Percentiles rank a stretch among this genome's conserved stretches.
These are phyloP conservation scores for Drosophila kepulauana DNA, from an alignment of 1,140 invertebrate genomes.

Conservation along the genomic window DNA sequence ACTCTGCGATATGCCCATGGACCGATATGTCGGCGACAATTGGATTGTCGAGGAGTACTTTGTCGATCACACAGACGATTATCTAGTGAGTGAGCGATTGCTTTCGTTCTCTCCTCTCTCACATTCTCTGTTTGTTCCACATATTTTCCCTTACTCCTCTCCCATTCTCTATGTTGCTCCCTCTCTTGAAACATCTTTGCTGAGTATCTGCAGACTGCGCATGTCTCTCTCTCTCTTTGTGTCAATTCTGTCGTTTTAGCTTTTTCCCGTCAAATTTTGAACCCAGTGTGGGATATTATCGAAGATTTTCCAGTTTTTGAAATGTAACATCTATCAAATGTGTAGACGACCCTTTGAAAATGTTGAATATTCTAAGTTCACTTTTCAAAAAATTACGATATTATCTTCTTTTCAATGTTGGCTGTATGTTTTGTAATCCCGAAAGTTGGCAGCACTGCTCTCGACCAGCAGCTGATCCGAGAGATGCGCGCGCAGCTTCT, in stretches of 20 bases:
- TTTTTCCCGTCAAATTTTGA: neutral
- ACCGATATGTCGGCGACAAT: constrained; percentile 69
- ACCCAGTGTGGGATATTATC: no score
- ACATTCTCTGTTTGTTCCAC: constrained; percentile 8
- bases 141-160: neutral
- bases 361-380: no score
- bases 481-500: constrained; percentile 69
- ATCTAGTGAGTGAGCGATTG: constrained; percentile 68
- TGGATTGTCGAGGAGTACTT: constrained; percentile 82
- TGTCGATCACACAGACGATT: constrained; percentile 75
- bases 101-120: neutral
- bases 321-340: no score
- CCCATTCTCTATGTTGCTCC: constrained; percentile 8
- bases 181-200: neutral
- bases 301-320: no score
- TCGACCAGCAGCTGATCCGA: constrained; percentile 55
- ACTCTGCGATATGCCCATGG: constrained; percentile 68
- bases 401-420: no score
- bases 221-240: neutral
- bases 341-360: no score
- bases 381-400: no score
- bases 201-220: neutral
- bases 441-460: constrained; percentile 25
- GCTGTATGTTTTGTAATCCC: no score
- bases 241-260: neutral